Evolutionary conservation across 2,113 vertebrate species (phyloP), one percentile per base, ranked within the genome.

Genomic region (Otocyon megalotis): DNA sequence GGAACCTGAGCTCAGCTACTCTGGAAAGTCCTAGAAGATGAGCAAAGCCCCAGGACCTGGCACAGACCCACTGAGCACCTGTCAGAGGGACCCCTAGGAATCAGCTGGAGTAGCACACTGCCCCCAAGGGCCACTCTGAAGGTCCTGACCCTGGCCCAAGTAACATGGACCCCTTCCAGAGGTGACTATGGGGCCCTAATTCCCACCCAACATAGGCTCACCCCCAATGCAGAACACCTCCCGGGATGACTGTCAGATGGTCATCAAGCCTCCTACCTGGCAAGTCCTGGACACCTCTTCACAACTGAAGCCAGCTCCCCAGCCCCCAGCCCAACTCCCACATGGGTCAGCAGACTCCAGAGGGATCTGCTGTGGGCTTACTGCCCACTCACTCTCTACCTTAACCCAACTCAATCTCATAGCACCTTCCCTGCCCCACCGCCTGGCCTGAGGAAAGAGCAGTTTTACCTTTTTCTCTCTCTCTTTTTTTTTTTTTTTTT

Each of bases 311-410:
- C 20, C 12, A 4, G 30, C 8, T 43, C 56, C 85, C 30, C 8
- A 0, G 60, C 10, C 50, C 58, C n/a, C 20, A 69, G 13, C 72
- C 80, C 32, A 28, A 17, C 48, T 14, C 48, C 48, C 72, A 58
- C 2, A 11, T 3, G 9, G 82, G 72, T 54, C 30, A 53, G 50
- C 50, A 32, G 72, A 32, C n/a, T 32, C 48, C 3, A 14, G 10
- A 8, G 15, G 14, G 15, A 16, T 15, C 4, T 3, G 32, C 62
- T 20, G 43, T 1, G 8, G n/a, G 65, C 65, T 50, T 30, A 2
- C 74, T 30, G 80, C 0, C 10, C 0, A 11, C 28, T 2, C 20
- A 15, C 9, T 56, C 56, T 35, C 22, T 1, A 32, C n/a, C n/a
- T 56, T 12, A 58, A 43, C 50, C 71, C 28, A 9, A 26, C 1